Conservation (phyloP, 2,113 vertebrate species). For the Henicopernis longicauda region DNA sequence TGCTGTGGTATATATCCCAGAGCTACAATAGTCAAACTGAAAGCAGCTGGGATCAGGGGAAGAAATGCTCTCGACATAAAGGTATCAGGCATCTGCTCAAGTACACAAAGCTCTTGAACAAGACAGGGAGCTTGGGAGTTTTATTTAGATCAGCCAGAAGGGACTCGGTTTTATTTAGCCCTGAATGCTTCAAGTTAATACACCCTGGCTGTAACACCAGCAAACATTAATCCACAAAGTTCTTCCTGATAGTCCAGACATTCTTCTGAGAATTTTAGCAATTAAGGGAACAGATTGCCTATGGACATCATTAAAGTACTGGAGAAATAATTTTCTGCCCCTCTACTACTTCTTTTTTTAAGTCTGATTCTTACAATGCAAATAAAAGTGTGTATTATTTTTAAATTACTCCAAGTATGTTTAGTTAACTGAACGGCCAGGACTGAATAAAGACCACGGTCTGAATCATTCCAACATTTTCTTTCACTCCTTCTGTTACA, state of each 20-base stretch:
- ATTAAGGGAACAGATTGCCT: neutral
- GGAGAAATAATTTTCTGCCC: neutral
- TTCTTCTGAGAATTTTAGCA: neutral
- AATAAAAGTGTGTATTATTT: neutral
- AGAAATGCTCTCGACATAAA: neutral
- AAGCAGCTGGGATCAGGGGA: neutral
- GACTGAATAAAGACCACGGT: neutral
- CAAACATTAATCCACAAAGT: neutral
- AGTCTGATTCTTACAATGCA: neutral
- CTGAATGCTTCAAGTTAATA: neutral
- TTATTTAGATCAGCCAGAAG: conserved; percentile 1
- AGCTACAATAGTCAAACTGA: neutral
- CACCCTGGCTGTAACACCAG: neutral
- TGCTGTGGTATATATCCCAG: neutral
- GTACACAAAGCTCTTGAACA: neutral
- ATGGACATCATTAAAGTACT: neutral
- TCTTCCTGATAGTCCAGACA: neutral
- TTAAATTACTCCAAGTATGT: neutral
- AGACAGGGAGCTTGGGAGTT: neutral
- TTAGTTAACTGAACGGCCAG: neutral
- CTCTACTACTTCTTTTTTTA: neutral
- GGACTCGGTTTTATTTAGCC: neutral
- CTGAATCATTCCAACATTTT: neutral
- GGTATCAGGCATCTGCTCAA: neutral
- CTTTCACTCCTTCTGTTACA: neutral